Base-by-base conservation (phyloP, 2,797 vertebrate genomes). In the Xenops minutus region DNA sequence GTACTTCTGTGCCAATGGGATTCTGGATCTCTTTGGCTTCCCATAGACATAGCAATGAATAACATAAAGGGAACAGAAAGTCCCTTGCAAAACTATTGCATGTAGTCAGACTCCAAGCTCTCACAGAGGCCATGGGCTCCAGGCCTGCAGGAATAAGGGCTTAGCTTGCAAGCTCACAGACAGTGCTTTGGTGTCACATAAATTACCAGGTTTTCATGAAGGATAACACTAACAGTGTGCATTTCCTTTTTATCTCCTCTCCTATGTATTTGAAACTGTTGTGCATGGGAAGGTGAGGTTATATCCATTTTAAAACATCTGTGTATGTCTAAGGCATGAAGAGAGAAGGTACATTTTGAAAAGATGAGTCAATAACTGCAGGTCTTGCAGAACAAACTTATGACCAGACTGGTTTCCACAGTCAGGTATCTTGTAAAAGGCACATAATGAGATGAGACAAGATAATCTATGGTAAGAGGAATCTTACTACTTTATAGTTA, bases 11-110 rank as follows among this genome's bases (percentile, higher is more conserved):
- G 82, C 84, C 88, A 89, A 12, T 89, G 79, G 66, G 81, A 95
- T 91, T 94, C 83, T 81, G 73, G 46, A 90, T 88, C 48, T 63
- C 48, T 73, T 79, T 87, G 54, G 17, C 71, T 96, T 95, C 92
- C 79, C 85, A 84, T 73, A 75, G 30, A 4, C 58, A 56, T 43
- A 72, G 30, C 6, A 5, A 26, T 59, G 51, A 83, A 32, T 52
- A 79, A 27, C 22, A 56, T n/a, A 76, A 85, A 76, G 63, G 63
- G 67, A 93, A 54, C 23, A 86, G 59, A 90, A 79, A 66, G 71
- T 67, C 79, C 34, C 63, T 88, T 46, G 59, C n/a, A 93, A 89
- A 88, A 24, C 24, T 78, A 9, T 32, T 73, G 32, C 3, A 0
- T 39, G 17, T 48, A 66, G 81, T 62, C 58, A 56, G 62, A 67